phyloP scores from a whole-genome alignment of 2,113 vertebrate genomes.

The Syrrhaptes paradoxus region DNA sequence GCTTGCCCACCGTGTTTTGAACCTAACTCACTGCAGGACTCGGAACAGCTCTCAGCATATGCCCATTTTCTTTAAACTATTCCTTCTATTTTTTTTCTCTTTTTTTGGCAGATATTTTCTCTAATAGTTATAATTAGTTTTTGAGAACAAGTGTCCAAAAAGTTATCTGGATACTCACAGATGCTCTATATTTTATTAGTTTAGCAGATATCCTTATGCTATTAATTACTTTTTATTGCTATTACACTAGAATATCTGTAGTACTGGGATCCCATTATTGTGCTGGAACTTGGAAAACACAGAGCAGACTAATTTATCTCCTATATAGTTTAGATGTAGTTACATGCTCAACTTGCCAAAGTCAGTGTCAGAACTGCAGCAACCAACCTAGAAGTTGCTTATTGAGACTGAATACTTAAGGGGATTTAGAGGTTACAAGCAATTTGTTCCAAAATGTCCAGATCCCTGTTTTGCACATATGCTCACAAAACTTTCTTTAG shows the following conservation, averaged over 20 bases:
- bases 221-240: background rate
- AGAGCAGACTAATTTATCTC: background rate
- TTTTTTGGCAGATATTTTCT: background rate
- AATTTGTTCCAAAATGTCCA: background rate
- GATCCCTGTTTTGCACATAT: background rate
- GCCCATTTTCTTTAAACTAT: background rate
- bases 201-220: background rate
- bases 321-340: background rate
- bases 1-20: background rate
- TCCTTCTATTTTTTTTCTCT: background rate
- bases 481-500: background rate
- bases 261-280: background rate
- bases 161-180: background rate
- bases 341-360: background rate
- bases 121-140: background rate
- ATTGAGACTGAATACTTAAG: background rate
- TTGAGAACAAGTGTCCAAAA: background rate
- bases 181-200: background rate
- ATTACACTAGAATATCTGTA: background rate
- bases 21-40: background rate
- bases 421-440: background rate
- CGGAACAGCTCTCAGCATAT: background rate
- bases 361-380: background rate
- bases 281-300: background rate
- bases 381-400: background rate